A percentile compares a stretch with the other conserved stretches of the same genome.
These are phyloP conservation scores for Eleutherodactylus coqui DNA, from an alignment of 2,797 vertebrate species.

Conservation along the genomic window DNA sequence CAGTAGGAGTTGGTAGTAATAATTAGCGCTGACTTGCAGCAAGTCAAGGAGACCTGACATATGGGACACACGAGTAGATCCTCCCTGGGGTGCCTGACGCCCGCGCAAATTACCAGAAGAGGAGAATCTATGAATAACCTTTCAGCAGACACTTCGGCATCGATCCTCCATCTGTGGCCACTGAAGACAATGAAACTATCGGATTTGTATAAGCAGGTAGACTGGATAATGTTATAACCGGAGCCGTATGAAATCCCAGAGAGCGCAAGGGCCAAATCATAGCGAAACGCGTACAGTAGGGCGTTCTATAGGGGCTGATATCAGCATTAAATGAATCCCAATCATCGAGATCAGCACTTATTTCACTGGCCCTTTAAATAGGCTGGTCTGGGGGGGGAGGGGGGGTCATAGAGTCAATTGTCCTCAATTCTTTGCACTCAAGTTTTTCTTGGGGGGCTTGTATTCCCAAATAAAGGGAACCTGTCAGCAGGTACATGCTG, in stretches of 20 bases:
- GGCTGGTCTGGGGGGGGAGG: no score
- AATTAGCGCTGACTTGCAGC: slow-evolving; percentile 43
- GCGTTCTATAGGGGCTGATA: no score
- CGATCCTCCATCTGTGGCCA: slow-evolving; percentile 12
- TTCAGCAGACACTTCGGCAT: slow-evolving; percentile 48
- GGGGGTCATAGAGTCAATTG: no score
- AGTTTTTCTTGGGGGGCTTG: no score
- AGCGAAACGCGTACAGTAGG: no score
- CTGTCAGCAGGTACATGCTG: no score
- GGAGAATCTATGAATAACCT: slow-evolving; percentile 54
- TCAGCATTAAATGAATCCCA: no score
- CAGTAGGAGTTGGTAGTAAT: not conserved
- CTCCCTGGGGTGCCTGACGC: not conserved
- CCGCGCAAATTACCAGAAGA: slow-evolving; percentile 22
- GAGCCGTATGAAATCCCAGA: not conserved
- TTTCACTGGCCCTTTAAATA: no score
- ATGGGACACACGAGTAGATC: slow-evolving; percentile 26
- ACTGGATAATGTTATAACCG: slow-evolving; percentile 18
- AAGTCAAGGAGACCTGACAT: slow-evolving; percentile 42
- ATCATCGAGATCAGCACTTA: no score
- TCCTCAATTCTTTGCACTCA: no score
- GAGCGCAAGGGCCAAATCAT: not conserved
- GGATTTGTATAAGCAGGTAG: slow-evolving; percentile 43
- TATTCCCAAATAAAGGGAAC: no score
- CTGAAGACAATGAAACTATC: slow-evolving; percentile 31